Base-by-base conservation (phyloP, 2,113 vertebrate species). In the Cololabis saira region DNA sequence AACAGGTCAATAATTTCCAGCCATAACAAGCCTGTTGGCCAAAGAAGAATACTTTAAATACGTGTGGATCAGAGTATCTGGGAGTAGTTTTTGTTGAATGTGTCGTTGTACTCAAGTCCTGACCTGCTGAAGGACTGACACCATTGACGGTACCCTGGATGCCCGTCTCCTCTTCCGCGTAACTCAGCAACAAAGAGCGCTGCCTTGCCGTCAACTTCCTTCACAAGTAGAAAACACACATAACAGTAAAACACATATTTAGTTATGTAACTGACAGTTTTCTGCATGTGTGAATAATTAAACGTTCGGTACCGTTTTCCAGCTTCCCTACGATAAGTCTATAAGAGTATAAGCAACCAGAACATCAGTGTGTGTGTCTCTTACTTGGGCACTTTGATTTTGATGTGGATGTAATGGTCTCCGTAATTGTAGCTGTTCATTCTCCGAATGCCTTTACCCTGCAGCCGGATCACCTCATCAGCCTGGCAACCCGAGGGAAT, bases 341-440 rank as follows among this genome's bases (percentile, higher is more conserved):
- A n/a, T n/a, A n/a, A n/a, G n/a, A n/a, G n/a, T n/a, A n/a, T n/a
- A n/a, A n/a, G n/a, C n/a, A 37, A 37, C 10, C 33, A 7, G 8
- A 47, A 17, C n/a, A 53, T 7, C 30, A 44, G 17, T 22, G 14
- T 15, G 12, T 48, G 47, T 7, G 12, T 2, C 4, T 58, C 95
- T 91, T 90, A 99, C 98, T 94, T 97, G 21, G 98, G 98, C 70
- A 99, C 86, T 89, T 87, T 93, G 60, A 99, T 93, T 91, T 99
- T 98, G 78, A 99, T 90, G 77, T 98, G 96, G 62, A 96, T 92
- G 47, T 96, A 97, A 91, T 99, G 98, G 83, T 99, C 96, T 66
- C 98, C 97, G 0, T 95, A 97, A 69, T 94, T 94, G 0, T 95
- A 96, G 81, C 95, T 97, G 86, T 96, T 96, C 71, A 98, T 91